These are phyloP conservation scores for Steinernema carpocapsae DNA, from an alignment of 2,888 invertebrate genomes.

Conservation along the genomic window DNA sequence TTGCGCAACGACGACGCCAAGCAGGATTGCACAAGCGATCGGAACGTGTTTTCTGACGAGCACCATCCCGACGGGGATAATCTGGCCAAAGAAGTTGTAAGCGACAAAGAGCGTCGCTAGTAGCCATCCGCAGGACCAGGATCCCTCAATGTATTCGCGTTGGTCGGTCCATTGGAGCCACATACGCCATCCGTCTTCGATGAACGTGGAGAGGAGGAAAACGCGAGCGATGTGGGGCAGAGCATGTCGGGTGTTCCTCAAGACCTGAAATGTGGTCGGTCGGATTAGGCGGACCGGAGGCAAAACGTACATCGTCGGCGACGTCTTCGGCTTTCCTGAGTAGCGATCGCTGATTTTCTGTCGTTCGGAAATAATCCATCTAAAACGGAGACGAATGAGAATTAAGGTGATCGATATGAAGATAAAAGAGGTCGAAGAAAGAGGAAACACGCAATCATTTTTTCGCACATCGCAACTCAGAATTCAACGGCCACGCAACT, in stretches of 20 bases:
- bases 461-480: slow-evolving; percentile 1
- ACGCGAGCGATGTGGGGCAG: slow-evolving; percentile 92
- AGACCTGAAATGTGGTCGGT: slow-evolving; percentile 55
- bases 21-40: slow-evolving; percentile 81
- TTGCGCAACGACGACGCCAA: slow-evolving; percentile 94
- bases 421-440: neutral
- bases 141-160: slow-evolving; percentile 69
- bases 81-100: slow-evolving; percentile 90
- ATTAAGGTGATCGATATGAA: neutral
- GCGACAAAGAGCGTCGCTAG: slow-evolving; percentile 92
- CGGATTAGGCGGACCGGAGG: neutral
- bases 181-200: slow-evolving; percentile 98
- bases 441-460: neutral
- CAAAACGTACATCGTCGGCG: slow-evolving; percentile 64
- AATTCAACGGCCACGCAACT: neutral
- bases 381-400: slow-evolving; percentile 10
- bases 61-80: slow-evolving; percentile 95
- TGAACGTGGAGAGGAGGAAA: slow-evolving; percentile 95
- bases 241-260: slow-evolving; percentile 72
- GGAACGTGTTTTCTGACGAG: slow-evolving; percentile 84
- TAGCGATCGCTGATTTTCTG: slow-evolving; percentile 52
- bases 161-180: slow-evolving; percentile 78
- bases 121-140: slow-evolving; percentile 86
- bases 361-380: slow-evolving; percentile 53
- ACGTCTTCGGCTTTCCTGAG: slow-evolving; percentile 61